Base-by-base conservation (phyloP, 2,113 vertebrate species). In the Cebus imitator region DNA sequence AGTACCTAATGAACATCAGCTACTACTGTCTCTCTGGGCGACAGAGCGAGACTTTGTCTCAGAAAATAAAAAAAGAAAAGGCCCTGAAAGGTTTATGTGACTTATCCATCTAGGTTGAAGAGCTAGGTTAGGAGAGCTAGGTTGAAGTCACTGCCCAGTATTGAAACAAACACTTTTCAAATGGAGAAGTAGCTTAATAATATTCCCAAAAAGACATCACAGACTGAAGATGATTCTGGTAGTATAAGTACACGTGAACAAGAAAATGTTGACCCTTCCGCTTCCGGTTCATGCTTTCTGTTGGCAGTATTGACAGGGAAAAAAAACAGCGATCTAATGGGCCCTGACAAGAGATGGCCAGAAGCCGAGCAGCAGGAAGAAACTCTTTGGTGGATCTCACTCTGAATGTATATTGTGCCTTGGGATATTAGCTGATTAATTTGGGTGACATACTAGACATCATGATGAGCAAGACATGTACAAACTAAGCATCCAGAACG, bases 271-370 rank as follows among this genome's bases (percentile, higher is more conserved):
- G 79, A 5, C 11, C 8, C 57, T 10, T 4, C 45, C 32, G 23
- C 52, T 27, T 30, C 6, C 9, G 0, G 58, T 6, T 18, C 1
- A 0, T 2, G n/a, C 52, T 16, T 6, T 13, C 2, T 35, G 25
- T 55, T 30, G 16, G 55, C 27, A n/a, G 48, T 17, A 2, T 45
- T 1, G 1, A 0, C 12, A 40, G 85, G 48, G 20, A 1, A 50
- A 23, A 6, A 0, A 35, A 43, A n/a, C 70, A 16, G 57, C 2
- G 27, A 23, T 88, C 45, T 84, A 9, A 70, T 50, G 14, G 76
- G 52, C 70, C 66, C 61, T 84, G 94, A 79, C 40, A 23, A 32
- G 94, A 70, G 83, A 11, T 3, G 12, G 80, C 80, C 4, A 9
- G 70, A 27, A 78, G 88, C 10, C 17, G 6, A 18, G 73, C 87